phyloP scores from a whole-genome alignment of 1,140 invertebrate genomes.

The Bombus fervidus region DNA sequence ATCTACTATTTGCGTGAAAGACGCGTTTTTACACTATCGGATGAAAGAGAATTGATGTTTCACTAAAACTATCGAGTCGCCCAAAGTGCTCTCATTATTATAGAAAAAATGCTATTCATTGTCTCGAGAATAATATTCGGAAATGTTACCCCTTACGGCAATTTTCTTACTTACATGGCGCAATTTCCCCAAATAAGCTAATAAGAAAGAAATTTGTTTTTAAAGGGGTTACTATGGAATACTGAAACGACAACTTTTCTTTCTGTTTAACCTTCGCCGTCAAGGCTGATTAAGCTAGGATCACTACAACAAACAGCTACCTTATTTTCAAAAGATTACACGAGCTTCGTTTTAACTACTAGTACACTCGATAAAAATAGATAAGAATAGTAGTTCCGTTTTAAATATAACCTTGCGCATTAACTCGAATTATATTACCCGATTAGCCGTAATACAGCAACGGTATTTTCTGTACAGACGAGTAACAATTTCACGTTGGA shows the following conservation, averaged over 20 bases:
- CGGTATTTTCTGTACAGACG: slow-evolving; percentile 81
- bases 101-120: background rate
- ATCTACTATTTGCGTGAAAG: too few species aligned
- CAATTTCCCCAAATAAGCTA: background rate
- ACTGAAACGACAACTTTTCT: background rate
- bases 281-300: background rate
- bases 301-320: background rate
- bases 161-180: background rate
- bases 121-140: background rate
- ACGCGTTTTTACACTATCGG: too few species aligned
- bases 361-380: background rate
- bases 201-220: background rate
- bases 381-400: background rate
- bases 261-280: slow-evolving; percentile 6
- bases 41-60: background rate
- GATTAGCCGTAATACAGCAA: background rate
- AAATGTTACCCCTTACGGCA: background rate
- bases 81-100: background rate
- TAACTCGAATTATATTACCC: background rate
- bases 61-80: too few species aligned
- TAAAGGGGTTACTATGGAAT: too few species aligned
- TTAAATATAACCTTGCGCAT: background rate
- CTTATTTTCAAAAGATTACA: slow-evolving; percentile 5
- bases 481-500: slow-evolving; percentile 87
- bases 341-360: background rate